A percentile compares a stretch with the other conserved stretches of the same genome.
Conservation (phyloP, 64 coral and sea anemone genomes). For the Montipora capricornis region DNA sequence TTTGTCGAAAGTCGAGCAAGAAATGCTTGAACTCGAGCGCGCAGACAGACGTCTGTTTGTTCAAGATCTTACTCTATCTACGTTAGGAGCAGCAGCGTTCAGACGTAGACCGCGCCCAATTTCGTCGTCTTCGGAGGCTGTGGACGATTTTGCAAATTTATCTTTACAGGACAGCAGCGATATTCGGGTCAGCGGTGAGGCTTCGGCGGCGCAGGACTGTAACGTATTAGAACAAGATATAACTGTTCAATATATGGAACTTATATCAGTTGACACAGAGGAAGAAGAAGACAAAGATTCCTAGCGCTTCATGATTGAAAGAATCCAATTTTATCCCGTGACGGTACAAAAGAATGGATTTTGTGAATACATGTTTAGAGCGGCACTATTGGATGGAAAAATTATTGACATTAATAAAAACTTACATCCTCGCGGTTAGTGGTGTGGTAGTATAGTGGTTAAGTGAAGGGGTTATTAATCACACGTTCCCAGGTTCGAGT, state of each 20-base stretch:
- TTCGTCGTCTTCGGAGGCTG: background rate
- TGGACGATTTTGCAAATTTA: constrained; percentile 76
- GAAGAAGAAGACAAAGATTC: constrained; percentile 92
- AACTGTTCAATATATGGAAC: constrained; percentile 90
- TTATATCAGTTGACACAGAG: constrained; percentile 94
- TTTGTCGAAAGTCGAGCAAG: constrained; percentile 80
- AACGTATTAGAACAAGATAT: constrained; percentile 69
- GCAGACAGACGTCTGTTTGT: constrained; percentile 92
- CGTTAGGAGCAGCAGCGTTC: constrained; percentile 67
- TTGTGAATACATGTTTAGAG: background rate
- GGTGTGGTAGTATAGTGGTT: too few relatives aligned
- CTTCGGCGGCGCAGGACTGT: constrained; percentile 9
- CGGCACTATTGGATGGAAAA: too few relatives aligned
- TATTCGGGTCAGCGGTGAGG: constrained; percentile 18
- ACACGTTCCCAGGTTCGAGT: too few relatives aligned
- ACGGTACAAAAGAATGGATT: background rate
- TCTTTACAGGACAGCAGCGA: constrained; percentile 40
- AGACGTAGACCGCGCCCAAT: constrained; percentile 14
- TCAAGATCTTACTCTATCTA: constrained; percentile 96
- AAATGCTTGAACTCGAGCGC: constrained; percentile 76
- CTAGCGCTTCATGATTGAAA: constrained; percentile 38
- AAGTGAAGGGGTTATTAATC: too few relatives aligned
- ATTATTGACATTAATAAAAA: too few relatives aligned
- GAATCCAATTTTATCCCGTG: constrained; percentile 30
- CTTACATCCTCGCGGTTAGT: too few relatives aligned